Evolutionary conservation across 2,888 invertebrate genomes (phyloP).

Genomic region (Tubiluchus corallicola): DNA sequence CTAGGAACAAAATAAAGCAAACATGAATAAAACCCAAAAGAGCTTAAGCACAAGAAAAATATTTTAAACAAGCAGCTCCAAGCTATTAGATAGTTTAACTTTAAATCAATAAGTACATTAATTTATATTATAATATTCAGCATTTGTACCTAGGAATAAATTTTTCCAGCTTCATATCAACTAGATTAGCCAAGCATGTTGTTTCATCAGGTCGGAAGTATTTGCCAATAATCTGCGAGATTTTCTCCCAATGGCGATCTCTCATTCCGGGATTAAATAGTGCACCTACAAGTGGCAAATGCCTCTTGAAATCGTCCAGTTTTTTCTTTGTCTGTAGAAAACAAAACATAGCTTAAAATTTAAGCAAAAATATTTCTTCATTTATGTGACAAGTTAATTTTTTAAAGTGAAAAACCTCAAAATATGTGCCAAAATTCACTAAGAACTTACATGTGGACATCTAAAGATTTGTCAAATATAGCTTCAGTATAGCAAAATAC

Average conservation of each 20-base stretch:
- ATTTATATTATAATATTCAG: too few species aligned
- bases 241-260: slow-evolving; percentile 65
- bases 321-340: slow-evolving; percentile 36
- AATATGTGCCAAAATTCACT: neutral
- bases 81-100: too few species aligned
- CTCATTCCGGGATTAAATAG: slow-evolving; percentile 77
- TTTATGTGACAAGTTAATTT: neutral
- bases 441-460: neutral
- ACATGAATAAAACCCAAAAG: too few species aligned
- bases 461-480: too few species aligned
- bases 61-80: too few species aligned
- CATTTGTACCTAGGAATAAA: too few species aligned
- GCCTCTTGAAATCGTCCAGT: slow-evolving; percentile 68
- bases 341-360: slow-evolving; percentile 7
- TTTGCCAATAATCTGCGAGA: slow-evolving; percentile 84
- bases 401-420: slow-evolving; percentile 5
- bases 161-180: slow-evolving; percentile 69
- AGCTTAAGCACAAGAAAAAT: too few species aligned
- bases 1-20: too few species aligned
- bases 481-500: too few species aligned
- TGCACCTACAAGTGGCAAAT: slow-evolving; percentile 69
- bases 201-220: slow-evolving; percentile 62
- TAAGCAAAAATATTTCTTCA: slow-evolving; percentile 8
- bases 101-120: too few species aligned
- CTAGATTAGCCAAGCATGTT: slow-evolving; percentile 59